Evolutionary conservation across 1,140 invertebrate species (phyloP).

Genomic region (Aphaenogaster ashmeadi): DNA sequence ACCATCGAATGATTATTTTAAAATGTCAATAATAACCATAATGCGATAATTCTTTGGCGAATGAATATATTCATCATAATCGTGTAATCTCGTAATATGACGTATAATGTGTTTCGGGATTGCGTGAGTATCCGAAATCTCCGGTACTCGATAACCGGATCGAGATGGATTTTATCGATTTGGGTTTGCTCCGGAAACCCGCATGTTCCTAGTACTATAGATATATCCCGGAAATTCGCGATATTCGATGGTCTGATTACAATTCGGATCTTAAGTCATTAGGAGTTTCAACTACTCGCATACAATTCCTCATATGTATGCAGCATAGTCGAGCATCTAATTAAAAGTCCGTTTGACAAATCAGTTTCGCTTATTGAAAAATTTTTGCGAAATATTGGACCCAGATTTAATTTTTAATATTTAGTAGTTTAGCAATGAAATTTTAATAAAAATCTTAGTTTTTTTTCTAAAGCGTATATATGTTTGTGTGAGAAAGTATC

Average conservation of each 20-base stretch:
- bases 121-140: constrained; percentile 41
- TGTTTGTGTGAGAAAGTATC: not conserved
- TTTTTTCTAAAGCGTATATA: too few species aligned
- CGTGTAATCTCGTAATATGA: constrained; percentile 39
- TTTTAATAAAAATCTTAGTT: constrained; percentile 15
- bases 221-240: constrained; percentile 39
- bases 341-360: not conserved
- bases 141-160: constrained; percentile 46
- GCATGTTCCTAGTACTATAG: constrained; percentile 13
- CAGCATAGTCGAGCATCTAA: not conserved
- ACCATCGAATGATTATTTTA: constrained; percentile 8
- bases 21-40: constrained; percentile 22
- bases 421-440: not conserved
- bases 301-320: not conserved
- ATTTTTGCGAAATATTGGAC: not conserved
- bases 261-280: constrained; percentile 11
- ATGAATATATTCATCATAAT: constrained; percentile 28
- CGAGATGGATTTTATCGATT: constrained; percentile 60
- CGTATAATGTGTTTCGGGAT: constrained; percentile 13
- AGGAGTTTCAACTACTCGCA: not conserved
- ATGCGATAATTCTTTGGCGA: constrained; percentile 17
- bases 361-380: not conserved
- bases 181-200: constrained; percentile 32
- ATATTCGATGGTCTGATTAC: constrained; percentile 39
- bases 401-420: constrained; percentile 13